A percentile compares a stretch with the other conserved stretches of the same genome.
Evolutionary conservation across 2,888 invertebrate species (phyloP).

Genomic region (Eupeodes luniger): DNA sequence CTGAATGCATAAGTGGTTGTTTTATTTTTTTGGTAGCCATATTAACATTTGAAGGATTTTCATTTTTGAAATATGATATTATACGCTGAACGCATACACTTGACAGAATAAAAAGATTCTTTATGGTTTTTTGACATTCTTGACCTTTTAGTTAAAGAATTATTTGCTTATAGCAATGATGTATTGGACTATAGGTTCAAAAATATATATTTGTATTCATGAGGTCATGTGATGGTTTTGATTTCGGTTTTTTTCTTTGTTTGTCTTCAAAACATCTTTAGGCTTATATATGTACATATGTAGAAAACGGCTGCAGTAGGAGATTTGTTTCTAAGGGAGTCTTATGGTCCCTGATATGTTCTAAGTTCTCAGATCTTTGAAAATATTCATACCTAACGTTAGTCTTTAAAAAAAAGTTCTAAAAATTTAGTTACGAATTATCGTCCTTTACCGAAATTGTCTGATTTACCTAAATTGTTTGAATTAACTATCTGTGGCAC

Average conservation of each 20-base stretch:
- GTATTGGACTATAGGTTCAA: too few relatives aligned
- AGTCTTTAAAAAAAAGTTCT: too few relatives aligned
- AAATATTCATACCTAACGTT: too few relatives aligned
- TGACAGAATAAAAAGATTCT: conserved; percentile 4
- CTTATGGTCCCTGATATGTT: too few relatives aligned
- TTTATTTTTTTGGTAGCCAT: neutral
- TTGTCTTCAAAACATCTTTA: neutral
- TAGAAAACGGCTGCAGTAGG: too few relatives aligned
- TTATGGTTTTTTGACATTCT: conserved; percentile 26
- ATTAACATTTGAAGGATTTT: neutral
- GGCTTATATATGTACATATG: too few relatives aligned
- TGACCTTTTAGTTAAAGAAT: conserved; percentile 9
- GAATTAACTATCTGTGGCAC: too few relatives aligned
- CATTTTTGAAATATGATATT: conserved; percentile 12
- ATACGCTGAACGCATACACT: neutral
- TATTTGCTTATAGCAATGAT: neutral
- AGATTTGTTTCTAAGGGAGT: too few relatives aligned
- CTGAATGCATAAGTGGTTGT: conserved; percentile 19
- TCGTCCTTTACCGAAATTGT: too few relatives aligned
- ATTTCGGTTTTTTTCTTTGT: neutral
- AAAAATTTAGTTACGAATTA: too few relatives aligned
- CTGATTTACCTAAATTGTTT: too few relatives aligned
- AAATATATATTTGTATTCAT: neutral
- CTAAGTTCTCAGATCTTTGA: too few relatives aligned
- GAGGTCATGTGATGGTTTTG: neutral